A percentile compares a stretch with the other conserved stretches of the same genome.
Evolutionary conservation across 2,888 invertebrate species (phyloP).

Genomic region (Hermaeophaga mercurialis): DNA sequence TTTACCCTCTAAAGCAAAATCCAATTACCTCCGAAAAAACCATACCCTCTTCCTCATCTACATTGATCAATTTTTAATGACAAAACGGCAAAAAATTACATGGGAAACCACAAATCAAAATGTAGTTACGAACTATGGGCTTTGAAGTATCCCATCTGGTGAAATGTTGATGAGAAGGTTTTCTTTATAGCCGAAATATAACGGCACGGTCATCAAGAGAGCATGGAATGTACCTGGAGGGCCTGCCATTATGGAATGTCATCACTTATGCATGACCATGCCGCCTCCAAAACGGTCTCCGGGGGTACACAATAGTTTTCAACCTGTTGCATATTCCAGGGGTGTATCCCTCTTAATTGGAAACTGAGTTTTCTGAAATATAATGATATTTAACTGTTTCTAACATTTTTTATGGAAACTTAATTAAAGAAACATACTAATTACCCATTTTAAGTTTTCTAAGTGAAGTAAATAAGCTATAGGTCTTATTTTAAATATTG

Average conservation of each 20-base stretch:
- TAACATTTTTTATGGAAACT: no score
- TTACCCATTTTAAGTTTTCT: no score
- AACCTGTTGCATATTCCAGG: conserved; percentile 49
- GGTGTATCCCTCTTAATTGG: no score
- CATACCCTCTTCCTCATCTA: not conserved
- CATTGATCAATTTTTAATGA: conserved; percentile 12
- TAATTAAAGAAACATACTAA: no score
- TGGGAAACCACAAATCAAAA: conserved; percentile 28
- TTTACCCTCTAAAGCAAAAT: not conserved
- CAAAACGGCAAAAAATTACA: not conserved
- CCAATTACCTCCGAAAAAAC: not conserved
- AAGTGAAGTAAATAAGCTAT: no score
- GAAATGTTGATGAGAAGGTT: conserved; percentile 34
- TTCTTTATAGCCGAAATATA: conserved; percentile 28
- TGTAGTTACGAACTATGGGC: conserved; percentile 23
- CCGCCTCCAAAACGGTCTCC: conserved; percentile 62
- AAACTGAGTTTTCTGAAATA: no score
- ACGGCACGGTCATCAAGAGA: conserved; percentile 38
- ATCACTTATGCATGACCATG: conserved; percentile 65
- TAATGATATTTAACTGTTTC: no score
- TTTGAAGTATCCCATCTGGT: conserved; percentile 16
- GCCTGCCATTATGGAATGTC: conserved; percentile 57
- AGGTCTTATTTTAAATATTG: no score
- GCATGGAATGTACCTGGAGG: conserved; percentile 39
- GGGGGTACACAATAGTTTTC: conserved; percentile 53